These are phyloP conservation scores for Artemisiospiza belli DNA, from an alignment of 2,113 vertebrate species.

Conservation along the genomic window DNA sequence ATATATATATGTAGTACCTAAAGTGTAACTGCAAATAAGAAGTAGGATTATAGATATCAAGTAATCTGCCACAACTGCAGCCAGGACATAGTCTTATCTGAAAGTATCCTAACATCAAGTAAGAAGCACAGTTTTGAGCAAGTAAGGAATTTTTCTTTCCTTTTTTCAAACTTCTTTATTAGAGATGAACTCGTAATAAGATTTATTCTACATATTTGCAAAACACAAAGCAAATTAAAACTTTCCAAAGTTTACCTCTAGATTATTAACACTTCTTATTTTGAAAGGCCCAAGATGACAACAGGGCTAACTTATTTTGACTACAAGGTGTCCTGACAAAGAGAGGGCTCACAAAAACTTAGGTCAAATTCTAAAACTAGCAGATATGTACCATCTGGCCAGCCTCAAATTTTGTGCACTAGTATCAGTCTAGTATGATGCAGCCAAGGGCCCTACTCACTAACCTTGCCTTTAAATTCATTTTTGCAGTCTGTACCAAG, in stretches of 20 bases:
- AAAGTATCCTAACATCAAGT: neutral
- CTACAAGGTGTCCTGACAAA: neutral
- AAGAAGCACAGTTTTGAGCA: neutral
- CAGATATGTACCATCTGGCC: too few relatives aligned
- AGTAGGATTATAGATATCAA: neutral
- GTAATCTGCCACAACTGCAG: neutral
- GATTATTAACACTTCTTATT: neutral
- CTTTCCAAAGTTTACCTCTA: neutral
- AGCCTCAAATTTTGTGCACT: neutral
- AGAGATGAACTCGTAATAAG: neutral
- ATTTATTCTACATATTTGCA: neutral
- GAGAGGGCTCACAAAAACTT: neutral
- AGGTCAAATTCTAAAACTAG: neutral
- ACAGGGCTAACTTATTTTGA: neutral
- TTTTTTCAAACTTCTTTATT: neutral
- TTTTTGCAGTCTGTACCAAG: neutral
- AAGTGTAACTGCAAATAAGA: neutral
- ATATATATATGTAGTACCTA: neutral
- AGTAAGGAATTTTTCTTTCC: neutral
- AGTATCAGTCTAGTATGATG: neutral
- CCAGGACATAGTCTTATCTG: neutral
- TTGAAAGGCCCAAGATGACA: neutral
- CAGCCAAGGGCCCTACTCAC: neutral
- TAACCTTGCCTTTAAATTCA: neutral
- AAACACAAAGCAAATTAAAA: neutral